Conservation (phyloP, 1,140 invertebrate species). For the Rhopalosiphum padi region DNA sequence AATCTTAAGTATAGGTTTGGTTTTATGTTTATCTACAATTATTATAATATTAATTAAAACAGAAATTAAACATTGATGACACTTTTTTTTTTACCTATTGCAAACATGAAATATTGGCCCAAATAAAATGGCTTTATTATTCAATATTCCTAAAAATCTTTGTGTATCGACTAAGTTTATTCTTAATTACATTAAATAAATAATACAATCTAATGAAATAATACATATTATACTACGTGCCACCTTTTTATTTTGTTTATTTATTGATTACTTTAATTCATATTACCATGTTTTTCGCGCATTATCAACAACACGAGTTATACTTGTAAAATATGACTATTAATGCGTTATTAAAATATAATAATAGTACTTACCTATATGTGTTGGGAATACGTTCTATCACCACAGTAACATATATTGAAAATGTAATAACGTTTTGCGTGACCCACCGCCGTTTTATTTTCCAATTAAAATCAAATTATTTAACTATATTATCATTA, state of each 20-base stretch:
- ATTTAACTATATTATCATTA: background rate
- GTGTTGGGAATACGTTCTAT: background rate
- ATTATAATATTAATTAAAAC: no score
- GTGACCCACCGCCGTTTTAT: background rate
- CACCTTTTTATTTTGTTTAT: background rate
- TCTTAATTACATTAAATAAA: no score
- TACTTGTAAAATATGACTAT: background rate
- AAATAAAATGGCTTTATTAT: no score
- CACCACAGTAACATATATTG: background rate
- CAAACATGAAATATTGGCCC: no score
- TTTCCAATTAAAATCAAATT: background rate
- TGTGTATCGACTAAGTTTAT: background rate
- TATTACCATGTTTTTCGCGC: background rate
- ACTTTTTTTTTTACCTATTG: no score
- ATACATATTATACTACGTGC: no score
- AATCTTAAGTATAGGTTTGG: background rate
- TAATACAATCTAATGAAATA: no score
- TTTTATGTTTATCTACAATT: background rate
- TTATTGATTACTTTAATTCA: background rate
- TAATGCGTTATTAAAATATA: background rate
- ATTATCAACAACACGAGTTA: background rate
- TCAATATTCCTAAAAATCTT: no score
- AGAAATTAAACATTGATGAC: no score
- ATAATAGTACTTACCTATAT: background rate
- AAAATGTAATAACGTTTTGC: background rate